These are phyloP conservation scores for Drosophila mojavensis DNA, from an alignment of 1,140 invertebrate genomes.

Conservation along the genomic window DNA sequence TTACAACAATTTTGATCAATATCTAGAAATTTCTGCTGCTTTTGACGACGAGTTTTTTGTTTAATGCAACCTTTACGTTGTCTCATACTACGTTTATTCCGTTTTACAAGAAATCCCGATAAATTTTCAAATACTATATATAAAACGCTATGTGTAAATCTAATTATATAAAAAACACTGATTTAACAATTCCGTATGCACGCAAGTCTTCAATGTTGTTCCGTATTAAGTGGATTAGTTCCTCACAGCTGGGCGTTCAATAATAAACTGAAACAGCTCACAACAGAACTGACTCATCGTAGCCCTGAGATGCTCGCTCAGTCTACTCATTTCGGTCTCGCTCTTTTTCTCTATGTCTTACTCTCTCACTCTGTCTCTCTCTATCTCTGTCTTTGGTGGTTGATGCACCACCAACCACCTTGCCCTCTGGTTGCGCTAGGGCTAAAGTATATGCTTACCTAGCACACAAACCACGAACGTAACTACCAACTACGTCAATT, in stretches of 20 bases:
- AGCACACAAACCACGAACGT: constrained; percentile 2
- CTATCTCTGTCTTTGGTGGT: constrained; percentile 21
- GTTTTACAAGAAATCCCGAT: constrained; percentile 4
- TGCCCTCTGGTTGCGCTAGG: constrained; percentile 21
- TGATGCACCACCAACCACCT: constrained; percentile 33
- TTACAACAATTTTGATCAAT: constrained; percentile 62
- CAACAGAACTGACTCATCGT: constrained; percentile 20
- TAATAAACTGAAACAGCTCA: constrained; percentile 58
- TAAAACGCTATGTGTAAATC: constrained; percentile 42
- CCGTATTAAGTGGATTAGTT: constrained; percentile 20
- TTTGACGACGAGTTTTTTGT: constrained; percentile 52
- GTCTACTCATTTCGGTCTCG: not conserved
- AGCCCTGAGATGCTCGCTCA: not conserved
- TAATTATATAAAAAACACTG: constrained; percentile 64
- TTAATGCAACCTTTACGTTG: constrained; percentile 54
- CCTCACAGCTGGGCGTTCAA: constrained; percentile 60
- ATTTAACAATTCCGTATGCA: constrained; percentile 27
- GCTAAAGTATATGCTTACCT: constrained; percentile 34
- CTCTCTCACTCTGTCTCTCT: no score
- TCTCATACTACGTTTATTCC: constrained; percentile 60
- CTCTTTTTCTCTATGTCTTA: not conserved
- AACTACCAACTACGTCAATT: constrained; percentile 7
- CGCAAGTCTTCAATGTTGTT: constrained; percentile 20
- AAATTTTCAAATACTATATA: constrained; percentile 18
- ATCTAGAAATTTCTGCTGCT: constrained; percentile 43